Evolutionary conservation across 2,113 vertebrate genomes (phyloP), one percentile per base, ranked within the genome.

Genomic region (Hemibagrus wyckioides): DNA sequence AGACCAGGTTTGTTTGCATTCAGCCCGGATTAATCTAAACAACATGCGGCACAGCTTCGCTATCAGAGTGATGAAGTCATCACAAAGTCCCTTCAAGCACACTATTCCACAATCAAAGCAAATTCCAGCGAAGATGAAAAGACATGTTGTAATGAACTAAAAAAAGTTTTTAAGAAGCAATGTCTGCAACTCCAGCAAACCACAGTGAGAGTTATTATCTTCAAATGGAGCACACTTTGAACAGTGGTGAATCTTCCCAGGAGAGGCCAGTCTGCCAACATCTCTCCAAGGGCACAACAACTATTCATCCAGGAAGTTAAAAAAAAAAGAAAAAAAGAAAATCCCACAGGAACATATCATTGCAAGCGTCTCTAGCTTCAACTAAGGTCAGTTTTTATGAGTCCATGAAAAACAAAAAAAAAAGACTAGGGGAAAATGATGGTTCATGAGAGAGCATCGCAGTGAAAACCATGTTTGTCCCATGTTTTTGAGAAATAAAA

Each of bases 151-250:
- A 33, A 54, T 30, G 17, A 52, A 52, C 23, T 73, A 7, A 52
- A 52, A n/a, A 13, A 33, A 11, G 30, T 6, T 76, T 48, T 76
- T n/a, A n/a, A n/a, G 13, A 76, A 48, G 73, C 73, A 76, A 48
- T 76, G 73, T 48, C 71, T 57, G 52, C 52, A 59, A 80, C n/a
- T 80, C 4, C 77, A 54, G 33, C 52, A 80, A 80, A 59, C 79
- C 79, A 59, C 54, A 57, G 9, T 80, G 52, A 80, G 77, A 80
- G n/a, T 54, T 14, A 79, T 57, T 80, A 59, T 33, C n/a, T 23
- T 50, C 11, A 52, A 77, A 52, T 56, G 28, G 48, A 80, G 30
- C 30, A 56, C 8, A 56, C 7, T 56, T 23, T 80, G 52, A 80
- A 56, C 77, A 36, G 52, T 36, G 19, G 52, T 23, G 77, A 56